These are phyloP conservation scores for Helicoverpa armigera DNA, from an alignment of 1,140 invertebrate genomes.

Conservation along the genomic window DNA sequence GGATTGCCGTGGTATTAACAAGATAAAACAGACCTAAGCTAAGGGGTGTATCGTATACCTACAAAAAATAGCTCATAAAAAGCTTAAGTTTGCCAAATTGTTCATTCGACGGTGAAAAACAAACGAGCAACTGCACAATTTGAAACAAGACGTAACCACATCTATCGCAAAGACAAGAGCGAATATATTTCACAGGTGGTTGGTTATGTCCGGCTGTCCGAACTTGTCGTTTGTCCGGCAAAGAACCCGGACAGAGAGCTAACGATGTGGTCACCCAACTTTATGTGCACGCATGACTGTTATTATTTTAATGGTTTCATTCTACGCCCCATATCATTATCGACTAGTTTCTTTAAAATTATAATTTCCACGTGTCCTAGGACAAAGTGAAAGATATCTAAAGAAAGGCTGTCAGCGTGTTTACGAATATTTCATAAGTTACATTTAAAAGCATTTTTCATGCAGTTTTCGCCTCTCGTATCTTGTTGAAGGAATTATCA, in stretches of 20 bases:
- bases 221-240: conserved; percentile 53
- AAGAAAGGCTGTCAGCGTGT: too few species aligned
- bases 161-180: not conserved
- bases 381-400: too few species aligned
- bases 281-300: conserved; percentile 66
- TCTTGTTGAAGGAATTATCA: too few species aligned
- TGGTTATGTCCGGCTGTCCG: conserved; percentile 18
- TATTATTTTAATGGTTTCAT: conserved; percentile 73
- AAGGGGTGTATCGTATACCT: too few species aligned
- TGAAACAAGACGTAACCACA: conserved; percentile 2
- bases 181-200: conserved; percentile 10
- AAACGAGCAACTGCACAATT: not conserved
- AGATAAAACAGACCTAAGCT: too few species aligned
- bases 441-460: too few species aligned
- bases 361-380: not conserved
- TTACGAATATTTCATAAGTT: too few species aligned
- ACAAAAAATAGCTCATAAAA: not conserved
- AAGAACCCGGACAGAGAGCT: conserved; percentile 53
- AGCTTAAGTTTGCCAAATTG: not conserved
- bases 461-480: too few species aligned
- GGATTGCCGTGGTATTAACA: too few species aligned
- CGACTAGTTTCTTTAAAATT: not conserved
- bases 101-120: not conserved
- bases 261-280: conserved; percentile 65
- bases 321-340: conserved; percentile 27